These are phyloP conservation scores for Neosilurus hyrtlii DNA, from an alignment of 2,797 vertebrate genomes.

Conservation along the genomic window DNA sequence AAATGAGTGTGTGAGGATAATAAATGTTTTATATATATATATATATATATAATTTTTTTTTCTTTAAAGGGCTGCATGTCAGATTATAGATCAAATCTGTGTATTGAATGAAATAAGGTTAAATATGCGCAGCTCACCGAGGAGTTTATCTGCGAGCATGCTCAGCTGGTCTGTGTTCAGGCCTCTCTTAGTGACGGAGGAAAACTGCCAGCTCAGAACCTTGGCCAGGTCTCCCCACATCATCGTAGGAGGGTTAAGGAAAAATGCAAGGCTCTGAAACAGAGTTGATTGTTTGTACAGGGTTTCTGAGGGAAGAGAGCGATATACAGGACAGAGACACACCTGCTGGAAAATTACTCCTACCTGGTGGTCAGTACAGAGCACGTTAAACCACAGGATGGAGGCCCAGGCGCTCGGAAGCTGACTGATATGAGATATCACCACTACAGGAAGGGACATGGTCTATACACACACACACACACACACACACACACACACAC, in stretches of 20 bases:
- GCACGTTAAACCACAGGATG: constrained; percentile 96
- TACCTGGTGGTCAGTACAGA: constrained; percentile 86
- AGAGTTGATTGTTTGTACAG: background rate
- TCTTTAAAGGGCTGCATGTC: background rate
- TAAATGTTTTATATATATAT: no score
- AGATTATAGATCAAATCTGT: background rate
- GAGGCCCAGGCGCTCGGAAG: constrained; percentile 93
- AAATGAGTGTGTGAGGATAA: no score
- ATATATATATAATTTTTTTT: no score
- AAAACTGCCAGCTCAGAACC: constrained; percentile 93
- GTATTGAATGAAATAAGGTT: background rate
- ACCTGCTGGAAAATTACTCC: background rate
- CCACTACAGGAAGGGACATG: constrained; percentile 87
- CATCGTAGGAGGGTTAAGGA: constrained; percentile 79
- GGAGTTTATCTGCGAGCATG: constrained; percentile 82
- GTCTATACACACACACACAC: constrained; percentile 69
- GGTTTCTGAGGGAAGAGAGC: background rate
- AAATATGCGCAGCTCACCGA: constrained; percentile 66
- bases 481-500: background rate
- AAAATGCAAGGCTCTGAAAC: constrained; percentile 82
- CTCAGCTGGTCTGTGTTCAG: constrained; percentile 82
- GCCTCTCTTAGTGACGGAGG: constrained; percentile 80
- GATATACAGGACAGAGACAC: background rate
- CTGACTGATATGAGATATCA: constrained; percentile 94
- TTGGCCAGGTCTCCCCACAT: constrained; percentile 83